Evolutionary conservation across 35 echinoderm and acorn worm genomes (phyloP).

Genomic region (Patiria miniata): DNA sequence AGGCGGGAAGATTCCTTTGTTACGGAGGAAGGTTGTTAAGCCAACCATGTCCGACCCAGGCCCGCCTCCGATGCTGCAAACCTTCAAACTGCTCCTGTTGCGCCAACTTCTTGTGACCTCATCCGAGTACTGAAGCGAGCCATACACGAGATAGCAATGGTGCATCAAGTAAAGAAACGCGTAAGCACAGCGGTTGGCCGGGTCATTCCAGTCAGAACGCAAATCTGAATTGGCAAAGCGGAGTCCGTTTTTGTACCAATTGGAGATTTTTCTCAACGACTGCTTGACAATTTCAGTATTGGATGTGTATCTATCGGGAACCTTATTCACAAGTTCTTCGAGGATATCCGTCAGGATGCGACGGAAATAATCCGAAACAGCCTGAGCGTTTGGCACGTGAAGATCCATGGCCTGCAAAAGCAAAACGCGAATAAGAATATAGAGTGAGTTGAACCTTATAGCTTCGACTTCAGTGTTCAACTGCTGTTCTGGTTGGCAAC

Average conservation of each 20-base stretch:
- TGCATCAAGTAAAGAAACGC: neutral
- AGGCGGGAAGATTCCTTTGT: neutral
- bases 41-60: neutral
- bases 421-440: no score
- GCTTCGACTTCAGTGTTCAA: no score
- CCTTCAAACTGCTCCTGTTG: neutral
- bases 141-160: slow-evolving; percentile 14
- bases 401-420: no score
- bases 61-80: slow-evolving; percentile 11
- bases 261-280: no score
- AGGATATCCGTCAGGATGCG: no score
- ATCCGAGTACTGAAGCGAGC: neutral
- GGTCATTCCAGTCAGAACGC: neutral
- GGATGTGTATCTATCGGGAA: no score
- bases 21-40: neutral
- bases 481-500: no score
- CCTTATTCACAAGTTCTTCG: no score
- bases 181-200: slow-evolving; percentile 3
- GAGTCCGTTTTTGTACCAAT: neutral
- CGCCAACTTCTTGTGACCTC: neutral
- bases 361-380: no score
- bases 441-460: no score
- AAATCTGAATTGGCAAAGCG: neutral
- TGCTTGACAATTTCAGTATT: no score
- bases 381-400: no score